Evolutionary conservation across 2,888 invertebrate species (phyloP).

Genomic region (Drosophila parthenogenetica): DNA sequence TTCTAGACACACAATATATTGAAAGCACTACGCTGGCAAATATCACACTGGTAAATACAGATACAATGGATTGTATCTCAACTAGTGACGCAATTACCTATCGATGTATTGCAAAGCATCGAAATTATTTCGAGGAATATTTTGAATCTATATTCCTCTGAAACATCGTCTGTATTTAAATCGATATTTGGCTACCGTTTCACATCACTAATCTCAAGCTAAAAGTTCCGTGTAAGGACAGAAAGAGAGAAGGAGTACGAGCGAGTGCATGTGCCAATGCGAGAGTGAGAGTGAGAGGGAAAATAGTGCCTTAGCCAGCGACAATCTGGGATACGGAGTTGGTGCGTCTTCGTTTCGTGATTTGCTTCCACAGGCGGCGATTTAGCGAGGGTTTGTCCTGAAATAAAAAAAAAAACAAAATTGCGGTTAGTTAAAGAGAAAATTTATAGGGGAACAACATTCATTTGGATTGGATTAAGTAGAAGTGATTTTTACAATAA

Average conservation of each 20-base stretch:
- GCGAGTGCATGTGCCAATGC: not conserved
- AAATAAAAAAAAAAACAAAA: not conserved
- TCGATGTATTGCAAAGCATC: not conserved
- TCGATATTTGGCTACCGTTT: not conserved
- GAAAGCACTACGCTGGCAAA: slow-evolving; percentile 42
- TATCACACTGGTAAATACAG: slow-evolving; percentile 39
- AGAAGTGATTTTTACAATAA: too few species aligned
- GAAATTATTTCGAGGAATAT: not conserved
- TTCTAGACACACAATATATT: slow-evolving; percentile 38
- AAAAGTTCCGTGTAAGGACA: not conserved
- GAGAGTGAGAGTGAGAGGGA: not conserved
- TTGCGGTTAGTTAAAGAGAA: too few species aligned
- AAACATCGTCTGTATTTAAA: not conserved
- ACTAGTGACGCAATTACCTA: not conserved
- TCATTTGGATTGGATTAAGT: too few species aligned
- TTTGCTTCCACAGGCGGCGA: slow-evolving; percentile 92
- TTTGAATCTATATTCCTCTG: not conserved
- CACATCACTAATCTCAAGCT: not conserved
- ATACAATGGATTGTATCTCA: slow-evolving; percentile 14
- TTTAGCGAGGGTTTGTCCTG: slow-evolving; percentile 92
- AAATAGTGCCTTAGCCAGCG: slow-evolving; percentile 75
- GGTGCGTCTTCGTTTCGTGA: slow-evolving; percentile 89
- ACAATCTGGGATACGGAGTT: slow-evolving; percentile 84
- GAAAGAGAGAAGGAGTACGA: slow-evolving; percentile 2
- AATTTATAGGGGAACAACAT: too few species aligned